Conservation (phyloP, 2,888 invertebrate genomes). For the Xestia xanthographa region DNA sequence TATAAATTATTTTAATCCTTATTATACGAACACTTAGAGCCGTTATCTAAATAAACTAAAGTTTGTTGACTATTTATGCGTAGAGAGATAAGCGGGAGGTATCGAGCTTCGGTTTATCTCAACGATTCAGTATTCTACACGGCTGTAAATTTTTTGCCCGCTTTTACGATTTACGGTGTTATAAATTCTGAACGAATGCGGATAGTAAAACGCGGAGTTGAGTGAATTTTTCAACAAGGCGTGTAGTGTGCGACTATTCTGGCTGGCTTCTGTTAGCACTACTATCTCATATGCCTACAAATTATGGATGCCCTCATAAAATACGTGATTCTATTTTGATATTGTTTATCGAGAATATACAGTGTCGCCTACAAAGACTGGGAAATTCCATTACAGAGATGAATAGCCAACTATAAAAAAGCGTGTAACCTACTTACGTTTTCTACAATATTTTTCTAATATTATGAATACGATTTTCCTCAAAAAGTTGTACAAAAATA, state of each 20-base stretch:
- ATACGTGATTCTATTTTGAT: constrained; percentile 56
- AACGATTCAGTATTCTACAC: constrained; percentile 77
- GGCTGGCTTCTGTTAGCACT: constrained; percentile 23
- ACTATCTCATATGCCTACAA: constrained; percentile 34
- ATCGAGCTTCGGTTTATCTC: constrained; percentile 79
- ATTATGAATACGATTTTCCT: constrained; percentile 11
- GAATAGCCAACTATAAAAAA: constrained; percentile 48
- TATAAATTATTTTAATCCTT: constrained; percentile 32
- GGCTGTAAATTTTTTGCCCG: constrained; percentile 84
- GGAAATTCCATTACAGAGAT: constrained; percentile 40
- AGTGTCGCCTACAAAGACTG: constrained; percentile 35
- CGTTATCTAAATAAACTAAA: constrained; percentile 22
- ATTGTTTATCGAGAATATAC: constrained; percentile 41
- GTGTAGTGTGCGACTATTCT: constrained; percentile 69
- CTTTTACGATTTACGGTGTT: constrained; percentile 85
- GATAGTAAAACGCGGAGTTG: constrained; percentile 83
- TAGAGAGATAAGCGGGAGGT: constrained; percentile 76
- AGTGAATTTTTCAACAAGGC: constrained; percentile 85
- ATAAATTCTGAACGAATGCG: constrained; percentile 86
- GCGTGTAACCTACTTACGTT: constrained; percentile 28
- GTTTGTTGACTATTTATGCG: constrained; percentile 72
- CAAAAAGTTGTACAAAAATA: constrained; percentile 1
- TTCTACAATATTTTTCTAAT: constrained; percentile 8
- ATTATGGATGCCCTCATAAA: constrained; percentile 49
- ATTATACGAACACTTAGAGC: constrained; percentile 14